Conservation (phyloP, 2,888 invertebrate genomes). For the Nomada fucata region DNA sequence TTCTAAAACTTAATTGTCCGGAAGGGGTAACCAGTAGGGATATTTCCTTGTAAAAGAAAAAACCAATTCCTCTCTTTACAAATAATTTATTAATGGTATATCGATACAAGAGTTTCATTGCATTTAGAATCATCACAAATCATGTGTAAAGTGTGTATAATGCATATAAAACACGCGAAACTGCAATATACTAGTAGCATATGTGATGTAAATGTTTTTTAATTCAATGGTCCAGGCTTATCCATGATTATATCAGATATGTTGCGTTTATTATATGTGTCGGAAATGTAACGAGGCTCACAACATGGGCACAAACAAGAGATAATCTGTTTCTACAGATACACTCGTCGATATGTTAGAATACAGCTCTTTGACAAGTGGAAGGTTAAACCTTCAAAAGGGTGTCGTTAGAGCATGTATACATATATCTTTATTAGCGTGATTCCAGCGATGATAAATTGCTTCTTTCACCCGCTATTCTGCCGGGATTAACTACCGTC, state of each 20-base stretch:
- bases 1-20: too few relatives aligned
- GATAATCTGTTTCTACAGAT: constrained; percentile 39
- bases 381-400: constrained; percentile 37
- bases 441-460: constrained; percentile 29
- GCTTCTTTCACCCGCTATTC: constrained; percentile 37
- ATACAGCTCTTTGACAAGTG: constrained; percentile 41
- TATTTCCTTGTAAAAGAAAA: background rate
- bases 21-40: too few relatives aligned
- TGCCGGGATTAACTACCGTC: constrained; percentile 33
- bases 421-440: constrained; percentile 19
- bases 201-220: constrained; percentile 44
- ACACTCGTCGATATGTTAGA: constrained; percentile 44
- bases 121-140: constrained; percentile 66
- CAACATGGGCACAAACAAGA: constrained; percentile 39
- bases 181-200: constrained; percentile 46
- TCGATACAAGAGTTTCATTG: constrained; percentile 64
- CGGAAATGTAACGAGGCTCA: constrained; percentile 48
- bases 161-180: constrained; percentile 73
- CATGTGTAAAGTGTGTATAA: constrained; percentile 78
- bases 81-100: constrained; percentile 77
- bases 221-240: constrained; percentile 33
- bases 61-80: constrained; percentile 59
- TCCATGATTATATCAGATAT: constrained; percentile 64
- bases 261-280: constrained; percentile 57
- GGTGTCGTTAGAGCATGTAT: constrained; percentile 14